Percentiles rank a stretch among this genome's conserved stretches.
These are phyloP conservation scores for Zygogramma bicolorata DNA, from an alignment of 2,888 invertebrate genomes.

Conservation along the genomic window DNA sequence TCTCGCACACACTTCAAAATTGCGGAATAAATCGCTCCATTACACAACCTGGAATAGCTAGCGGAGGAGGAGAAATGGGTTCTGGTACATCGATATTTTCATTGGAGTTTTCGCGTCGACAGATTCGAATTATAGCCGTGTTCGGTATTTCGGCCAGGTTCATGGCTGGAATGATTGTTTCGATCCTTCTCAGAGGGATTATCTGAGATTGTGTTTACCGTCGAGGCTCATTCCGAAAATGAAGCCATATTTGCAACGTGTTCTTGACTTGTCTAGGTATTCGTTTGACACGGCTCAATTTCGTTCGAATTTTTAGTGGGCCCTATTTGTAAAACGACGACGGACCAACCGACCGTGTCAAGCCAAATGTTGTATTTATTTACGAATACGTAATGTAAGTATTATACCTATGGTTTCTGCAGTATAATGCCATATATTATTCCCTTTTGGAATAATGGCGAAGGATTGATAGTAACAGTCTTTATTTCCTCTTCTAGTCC, in stretches of 20 bases:
- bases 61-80: not conserved
- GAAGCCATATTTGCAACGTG: constrained; percentile 5
- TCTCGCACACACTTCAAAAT: not conserved
- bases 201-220: constrained; percentile 22
- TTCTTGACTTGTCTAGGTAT: too few relatives aligned
- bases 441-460: too few relatives aligned
- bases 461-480: too few relatives aligned
- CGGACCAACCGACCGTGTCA: too few relatives aligned
- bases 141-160: constrained; percentile 2
- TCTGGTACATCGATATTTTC: constrained; percentile 11
- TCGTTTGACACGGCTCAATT: too few relatives aligned
- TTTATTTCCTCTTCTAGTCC: too few relatives aligned
- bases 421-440: too few relatives aligned
- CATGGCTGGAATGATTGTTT: constrained; percentile 11
- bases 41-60: not conserved
- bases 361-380: too few relatives aligned
- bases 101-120: constrained; percentile 29
- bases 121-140: constrained; percentile 18
- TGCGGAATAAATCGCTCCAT: not conserved
- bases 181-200: constrained; percentile 15
- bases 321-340: too few relatives aligned
- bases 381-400: too few relatives aligned
- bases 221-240: constrained; percentile 10
- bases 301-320: not conserved
- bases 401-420: too few relatives aligned